Evolutionary conservation across 2,797 vertebrate genomes (phyloP).

Genomic region (Enteromius fasciolatus): DNA sequence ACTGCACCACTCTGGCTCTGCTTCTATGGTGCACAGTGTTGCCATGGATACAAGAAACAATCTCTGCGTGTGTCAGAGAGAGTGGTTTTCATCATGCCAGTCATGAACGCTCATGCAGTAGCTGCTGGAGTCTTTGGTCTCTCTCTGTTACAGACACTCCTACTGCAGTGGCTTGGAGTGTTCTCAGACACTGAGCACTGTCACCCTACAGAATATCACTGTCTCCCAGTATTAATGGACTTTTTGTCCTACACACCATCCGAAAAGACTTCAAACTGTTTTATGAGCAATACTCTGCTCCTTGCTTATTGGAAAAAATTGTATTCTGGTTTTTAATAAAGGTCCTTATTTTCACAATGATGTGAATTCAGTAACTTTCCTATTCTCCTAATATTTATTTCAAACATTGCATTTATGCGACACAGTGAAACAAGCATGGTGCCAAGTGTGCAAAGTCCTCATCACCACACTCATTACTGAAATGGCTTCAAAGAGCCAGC

Average conservation of each 20-base stretch:
- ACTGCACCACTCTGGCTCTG: conserved; percentile 18
- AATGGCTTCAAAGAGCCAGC: background rate
- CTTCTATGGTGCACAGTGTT: conserved; percentile 7
- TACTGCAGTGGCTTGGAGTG: conserved; percentile 45
- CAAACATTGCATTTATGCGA: background rate
- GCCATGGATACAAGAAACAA: conserved; percentile 55
- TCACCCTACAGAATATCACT: conserved; percentile 30
- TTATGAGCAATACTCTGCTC: background rate
- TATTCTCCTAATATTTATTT: background rate
- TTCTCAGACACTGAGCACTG: conserved; percentile 34
- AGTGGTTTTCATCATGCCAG: conserved; percentile 53
- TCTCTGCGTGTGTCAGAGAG: conserved; percentile 11
- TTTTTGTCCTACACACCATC: background rate
- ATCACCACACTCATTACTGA: background rate
- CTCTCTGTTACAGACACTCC: conserved; percentile 27
- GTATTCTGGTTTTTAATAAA: background rate
- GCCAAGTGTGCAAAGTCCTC: background rate
- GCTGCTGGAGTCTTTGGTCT: conserved; percentile 14
- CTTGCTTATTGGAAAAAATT: background rate
- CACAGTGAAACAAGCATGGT: background rate
- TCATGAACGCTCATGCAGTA: conserved; percentile 51
- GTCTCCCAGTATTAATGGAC: conserved; percentile 26
- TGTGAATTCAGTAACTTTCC: background rate
- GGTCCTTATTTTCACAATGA: background rate
- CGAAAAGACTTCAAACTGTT: background rate